Percentiles rank a stretch among this genome's conserved stretches.
These are phyloP conservation scores for Clusia tigrina DNA, from an alignment of 2,888 invertebrate genomes.

Conservation along the genomic window DNA sequence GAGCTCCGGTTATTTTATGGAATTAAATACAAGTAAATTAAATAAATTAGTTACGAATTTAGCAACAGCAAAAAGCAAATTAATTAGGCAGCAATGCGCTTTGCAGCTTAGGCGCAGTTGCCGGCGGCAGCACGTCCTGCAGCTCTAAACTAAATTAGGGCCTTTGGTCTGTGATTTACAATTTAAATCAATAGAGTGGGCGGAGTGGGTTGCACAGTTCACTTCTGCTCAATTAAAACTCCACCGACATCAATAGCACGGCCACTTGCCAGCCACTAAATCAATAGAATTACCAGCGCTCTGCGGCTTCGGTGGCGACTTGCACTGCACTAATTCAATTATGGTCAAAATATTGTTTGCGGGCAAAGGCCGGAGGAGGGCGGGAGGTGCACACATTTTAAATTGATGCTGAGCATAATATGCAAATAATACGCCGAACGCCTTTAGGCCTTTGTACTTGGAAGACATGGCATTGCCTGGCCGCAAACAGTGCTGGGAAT, in stretches of 20 bases:
- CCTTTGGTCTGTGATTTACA: too few species aligned
- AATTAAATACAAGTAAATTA: too few species aligned
- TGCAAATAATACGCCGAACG: background rate
- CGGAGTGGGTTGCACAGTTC: too few species aligned
- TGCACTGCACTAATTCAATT: constrained; percentile 18
- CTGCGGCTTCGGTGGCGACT: constrained; percentile 3
- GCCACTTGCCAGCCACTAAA: constrained; percentile 7
- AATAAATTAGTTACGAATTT: too few species aligned
- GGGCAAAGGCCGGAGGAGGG: background rate
- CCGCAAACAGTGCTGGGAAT: constrained; percentile 1
- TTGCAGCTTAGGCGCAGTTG: too few species aligned
- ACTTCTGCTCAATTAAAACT: background rate
- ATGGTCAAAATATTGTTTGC: constrained; percentile 18
- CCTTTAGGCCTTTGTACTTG: constrained; percentile 1
- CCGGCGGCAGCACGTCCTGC: too few species aligned
- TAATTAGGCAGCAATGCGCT: too few species aligned
- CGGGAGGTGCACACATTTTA: background rate
- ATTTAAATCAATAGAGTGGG: too few species aligned
- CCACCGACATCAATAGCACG: background rate
- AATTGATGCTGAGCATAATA: background rate
- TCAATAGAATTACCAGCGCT: constrained; percentile 21
- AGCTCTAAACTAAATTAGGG: too few species aligned
- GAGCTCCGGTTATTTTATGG: too few species aligned
- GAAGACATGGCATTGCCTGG: too few species aligned
- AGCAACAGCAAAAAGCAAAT: too few species aligned